Percentiles rank a stretch among this genome's conserved stretches.
These are phyloP conservation scores for Rhorus exstirpatorius DNA, from an alignment of 2,888 invertebrate genomes.

Conservation along the genomic window DNA sequence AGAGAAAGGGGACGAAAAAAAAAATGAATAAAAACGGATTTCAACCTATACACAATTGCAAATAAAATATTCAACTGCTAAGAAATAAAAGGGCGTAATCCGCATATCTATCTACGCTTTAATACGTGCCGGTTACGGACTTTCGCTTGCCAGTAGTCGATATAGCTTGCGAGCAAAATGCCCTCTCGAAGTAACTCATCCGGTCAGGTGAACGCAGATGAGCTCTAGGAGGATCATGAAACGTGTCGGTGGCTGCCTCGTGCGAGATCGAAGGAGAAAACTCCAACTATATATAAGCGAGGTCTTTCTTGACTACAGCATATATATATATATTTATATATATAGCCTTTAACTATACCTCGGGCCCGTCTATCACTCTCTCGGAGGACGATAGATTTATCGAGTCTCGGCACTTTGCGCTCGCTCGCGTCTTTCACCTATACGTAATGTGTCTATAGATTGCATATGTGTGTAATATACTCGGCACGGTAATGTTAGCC, in stretches of 20 bases:
- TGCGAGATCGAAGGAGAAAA: conserved; percentile 66
- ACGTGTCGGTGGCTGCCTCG: conserved; percentile 66
- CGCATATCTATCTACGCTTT: neutral
- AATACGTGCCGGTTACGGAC: neutral
- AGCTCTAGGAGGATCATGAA: conserved; percentile 59
- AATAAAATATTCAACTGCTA: neutral
- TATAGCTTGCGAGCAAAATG: conserved; percentile 57
- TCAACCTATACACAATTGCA: too few species aligned
- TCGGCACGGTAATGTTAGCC: conserved; percentile 41
- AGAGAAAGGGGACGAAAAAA: too few species aligned
- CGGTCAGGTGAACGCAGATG: conserved; percentile 68
- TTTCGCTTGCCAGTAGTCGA: neutral
- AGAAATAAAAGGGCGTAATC: conserved; percentile 18
- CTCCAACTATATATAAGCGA: conserved; percentile 42
- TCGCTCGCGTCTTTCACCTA: conserved; percentile 68
- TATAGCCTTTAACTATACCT: conserved; percentile 63
- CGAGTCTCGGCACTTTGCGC: conserved; percentile 82
- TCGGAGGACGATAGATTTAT: conserved; percentile 80
- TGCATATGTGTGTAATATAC: conserved; percentile 38
- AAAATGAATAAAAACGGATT: too few species aligned
- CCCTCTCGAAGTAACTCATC: conserved; percentile 69
- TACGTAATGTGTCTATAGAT: conserved; percentile 53
- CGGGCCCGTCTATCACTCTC: conserved; percentile 81
- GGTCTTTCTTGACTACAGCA: conserved; percentile 46
- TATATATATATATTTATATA: conserved; percentile 18